A percentile compares a stretch with the other conserved stretches of the same genome.
Conservation (phyloP, 2,797 vertebrate species). For the Anas acuta region DNA sequence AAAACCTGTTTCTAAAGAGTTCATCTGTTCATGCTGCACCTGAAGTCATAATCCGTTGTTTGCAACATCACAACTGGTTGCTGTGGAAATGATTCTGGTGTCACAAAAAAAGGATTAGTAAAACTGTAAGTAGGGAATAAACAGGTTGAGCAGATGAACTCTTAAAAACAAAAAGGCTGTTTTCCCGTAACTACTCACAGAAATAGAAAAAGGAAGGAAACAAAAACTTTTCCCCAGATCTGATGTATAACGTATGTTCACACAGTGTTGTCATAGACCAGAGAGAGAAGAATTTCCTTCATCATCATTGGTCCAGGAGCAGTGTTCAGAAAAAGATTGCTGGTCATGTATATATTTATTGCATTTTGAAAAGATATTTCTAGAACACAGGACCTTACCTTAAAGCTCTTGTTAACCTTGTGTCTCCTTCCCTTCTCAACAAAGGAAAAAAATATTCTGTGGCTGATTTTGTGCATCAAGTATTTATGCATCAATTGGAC, state of each 20-base stretch:
- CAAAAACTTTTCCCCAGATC: background rate
- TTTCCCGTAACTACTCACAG: background rate
- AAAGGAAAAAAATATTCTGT: background rate
- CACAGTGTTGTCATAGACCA: background rate
- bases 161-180: background rate
- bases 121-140: conserved; percentile 25
- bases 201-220: background rate
- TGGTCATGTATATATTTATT: background rate
- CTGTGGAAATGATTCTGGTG: conserved; percentile 33
- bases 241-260: background rate
- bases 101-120: conserved; percentile 1
- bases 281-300: background rate
- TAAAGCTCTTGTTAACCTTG: background rate
- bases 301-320: background rate
- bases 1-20: conserved; percentile 19
- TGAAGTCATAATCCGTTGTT: conserved; percentile 28
- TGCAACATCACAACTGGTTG: background rate
- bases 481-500: background rate
- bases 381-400: background rate
- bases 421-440: background rate
- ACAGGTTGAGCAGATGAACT: conserved; percentile 15
- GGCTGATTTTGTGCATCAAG: background rate
- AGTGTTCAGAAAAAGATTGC: background rate
- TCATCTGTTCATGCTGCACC: background rate
- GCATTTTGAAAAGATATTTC: background rate